Conservation (phyloP, 2,797 vertebrate genomes). For the Gallinago solitaria region DNA sequence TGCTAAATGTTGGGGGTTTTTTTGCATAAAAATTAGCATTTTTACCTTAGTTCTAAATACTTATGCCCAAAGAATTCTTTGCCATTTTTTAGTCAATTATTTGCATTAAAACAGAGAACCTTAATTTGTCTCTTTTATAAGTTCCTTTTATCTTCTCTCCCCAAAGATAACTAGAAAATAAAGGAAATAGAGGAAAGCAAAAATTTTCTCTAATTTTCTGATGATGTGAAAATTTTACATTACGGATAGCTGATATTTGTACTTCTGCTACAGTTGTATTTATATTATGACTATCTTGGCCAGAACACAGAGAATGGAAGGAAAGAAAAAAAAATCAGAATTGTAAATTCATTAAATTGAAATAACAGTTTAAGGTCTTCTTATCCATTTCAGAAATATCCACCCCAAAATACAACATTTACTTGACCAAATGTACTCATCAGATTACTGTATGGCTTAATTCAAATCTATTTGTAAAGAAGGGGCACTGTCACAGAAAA, state of each 20-base stretch:
- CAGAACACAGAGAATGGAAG: background rate
- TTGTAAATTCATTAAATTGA: background rate
- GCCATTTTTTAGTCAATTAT: background rate
- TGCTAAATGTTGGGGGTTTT: background rate
- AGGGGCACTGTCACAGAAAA: background rate
- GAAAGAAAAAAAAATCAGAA: background rate
- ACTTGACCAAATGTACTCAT: background rate
- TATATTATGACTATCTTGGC: background rate
- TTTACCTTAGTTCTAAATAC: background rate
- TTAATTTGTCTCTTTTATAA: background rate
- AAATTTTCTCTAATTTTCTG: background rate
- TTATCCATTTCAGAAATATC: background rate
- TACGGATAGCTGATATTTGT: background rate
- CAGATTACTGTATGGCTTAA: background rate
- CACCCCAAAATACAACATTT: background rate
- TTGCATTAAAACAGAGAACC: background rate
- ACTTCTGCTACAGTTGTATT: background rate
- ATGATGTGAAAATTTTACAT: background rate
- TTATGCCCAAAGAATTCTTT: background rate
- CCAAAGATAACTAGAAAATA: background rate
- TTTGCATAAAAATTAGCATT: background rate
- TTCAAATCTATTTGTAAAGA: conserved; percentile 28
- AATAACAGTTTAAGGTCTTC: background rate
- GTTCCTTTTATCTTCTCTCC: background rate
- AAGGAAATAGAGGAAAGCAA: background rate